Evolutionary conservation across 2,113 vertebrate genomes (phyloP).

Genomic region (Sylvilagus bachmani): DNA sequence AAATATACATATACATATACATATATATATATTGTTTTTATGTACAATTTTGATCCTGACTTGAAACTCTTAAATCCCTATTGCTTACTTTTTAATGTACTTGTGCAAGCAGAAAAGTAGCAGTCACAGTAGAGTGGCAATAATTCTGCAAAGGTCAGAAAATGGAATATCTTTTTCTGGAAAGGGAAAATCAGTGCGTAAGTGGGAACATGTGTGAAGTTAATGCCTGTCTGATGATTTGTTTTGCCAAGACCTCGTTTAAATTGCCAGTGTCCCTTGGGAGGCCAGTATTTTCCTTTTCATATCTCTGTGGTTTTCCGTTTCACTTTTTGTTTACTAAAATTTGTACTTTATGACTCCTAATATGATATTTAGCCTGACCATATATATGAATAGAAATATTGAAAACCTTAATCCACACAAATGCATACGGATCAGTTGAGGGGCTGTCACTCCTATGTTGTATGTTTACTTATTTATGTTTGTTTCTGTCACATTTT

Average conservation of each 20-base stretch:
- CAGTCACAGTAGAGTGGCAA: background rate
- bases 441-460: background rate
- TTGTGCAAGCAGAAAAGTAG: slow-evolving; percentile 27
- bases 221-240: background rate
- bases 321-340: slow-evolving; percentile 7
- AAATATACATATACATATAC: background rate
- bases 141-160: background rate
- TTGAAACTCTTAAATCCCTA: background rate
- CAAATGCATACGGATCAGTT: background rate
- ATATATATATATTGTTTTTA: slow-evolving; percentile 16
- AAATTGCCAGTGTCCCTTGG: background rate
- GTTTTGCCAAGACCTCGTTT: background rate
- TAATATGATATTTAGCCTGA: background rate
- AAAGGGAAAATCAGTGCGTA: background rate
- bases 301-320: background rate
- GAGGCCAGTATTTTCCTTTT: background rate
- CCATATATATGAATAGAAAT: background rate
- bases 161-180: slow-evolving; percentile 29
- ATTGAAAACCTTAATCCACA: background rate
- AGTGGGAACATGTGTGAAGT: background rate
- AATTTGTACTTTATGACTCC: background rate
- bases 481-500: background rate
- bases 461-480: background rate
- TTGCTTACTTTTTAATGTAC: slow-evolving; percentile 39
- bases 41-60: slow-evolving; percentile 1